Percentiles rank a stretch among this genome's conserved stretches.
These are phyloP conservation scores for Spinus olivaceus DNA, from an alignment of 2,797 vertebrate species.

Conservation along the genomic window DNA sequence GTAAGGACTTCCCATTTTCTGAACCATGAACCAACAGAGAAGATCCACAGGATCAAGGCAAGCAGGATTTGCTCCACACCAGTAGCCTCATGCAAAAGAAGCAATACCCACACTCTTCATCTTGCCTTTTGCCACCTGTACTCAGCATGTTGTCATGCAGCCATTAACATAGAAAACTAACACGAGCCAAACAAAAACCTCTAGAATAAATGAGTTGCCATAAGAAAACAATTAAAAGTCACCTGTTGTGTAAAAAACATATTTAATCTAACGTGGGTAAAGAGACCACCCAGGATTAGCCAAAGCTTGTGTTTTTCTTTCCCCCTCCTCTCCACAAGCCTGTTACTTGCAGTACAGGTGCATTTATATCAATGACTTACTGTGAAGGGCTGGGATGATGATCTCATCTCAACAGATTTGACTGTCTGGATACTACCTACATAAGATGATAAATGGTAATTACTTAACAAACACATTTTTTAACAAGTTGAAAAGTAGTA, in stretches of 20 bases:
- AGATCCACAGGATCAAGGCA: not conserved
- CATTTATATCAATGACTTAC: conserved; percentile 53
- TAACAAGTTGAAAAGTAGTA: not conserved
- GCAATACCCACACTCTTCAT: conserved; percentile 44
- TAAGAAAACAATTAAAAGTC: conserved; percentile 79
- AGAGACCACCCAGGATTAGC: conserved; percentile 72
- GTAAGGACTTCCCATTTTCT: not conserved
- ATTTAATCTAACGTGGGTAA: conserved; percentile 65
- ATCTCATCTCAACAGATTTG: not conserved
- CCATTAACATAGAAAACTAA: conserved; percentile 71
- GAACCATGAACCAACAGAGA: not conserved
- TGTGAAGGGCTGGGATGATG: conserved; percentile 20
- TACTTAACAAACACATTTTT: not conserved
- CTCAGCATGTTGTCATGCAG: conserved; percentile 72
- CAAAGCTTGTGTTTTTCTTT: conserved; percentile 16
- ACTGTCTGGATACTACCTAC: not conserved
- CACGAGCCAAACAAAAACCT: conserved; percentile 61
- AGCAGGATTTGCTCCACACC: not conserved
- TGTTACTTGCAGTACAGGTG: conserved; percentile 62
- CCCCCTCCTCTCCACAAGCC: not conserved
- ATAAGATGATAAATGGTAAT: not conserved
- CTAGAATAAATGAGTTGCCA: conserved; percentile 67
- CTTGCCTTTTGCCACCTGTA: conserved; percentile 68
- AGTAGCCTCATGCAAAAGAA: not conserved
- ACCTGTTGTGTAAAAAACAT: conserved; percentile 74